These are phyloP conservation scores for Candoia aspera DNA, from an alignment of 2,113 vertebrate genomes.

Conservation along the genomic window DNA sequence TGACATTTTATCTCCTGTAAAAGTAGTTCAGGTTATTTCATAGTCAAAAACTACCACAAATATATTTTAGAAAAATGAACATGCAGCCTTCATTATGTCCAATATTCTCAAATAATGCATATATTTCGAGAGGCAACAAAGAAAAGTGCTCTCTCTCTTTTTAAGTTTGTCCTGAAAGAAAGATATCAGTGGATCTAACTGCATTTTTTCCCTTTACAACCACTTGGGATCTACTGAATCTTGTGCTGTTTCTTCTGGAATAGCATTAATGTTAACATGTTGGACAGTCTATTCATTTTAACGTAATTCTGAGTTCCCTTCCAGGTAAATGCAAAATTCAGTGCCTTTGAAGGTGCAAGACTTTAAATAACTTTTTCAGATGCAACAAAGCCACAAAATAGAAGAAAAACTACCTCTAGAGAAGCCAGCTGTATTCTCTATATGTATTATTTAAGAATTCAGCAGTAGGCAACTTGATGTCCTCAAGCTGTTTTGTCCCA, in stretches of 20 bases:
- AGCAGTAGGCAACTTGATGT: neutral
- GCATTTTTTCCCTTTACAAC: neutral
- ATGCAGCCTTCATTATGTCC: neutral
- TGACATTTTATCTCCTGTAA: neutral
- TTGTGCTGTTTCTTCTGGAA: neutral
- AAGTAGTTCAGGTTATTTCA: neutral
- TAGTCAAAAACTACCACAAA: neutral
- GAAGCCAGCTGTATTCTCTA: neutral
- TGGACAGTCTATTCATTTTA: neutral
- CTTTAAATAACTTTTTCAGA: neutral
- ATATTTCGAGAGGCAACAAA: neutral
- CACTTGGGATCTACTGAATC: neutral
- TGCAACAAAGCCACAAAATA: neutral
- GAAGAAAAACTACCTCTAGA: neutral
- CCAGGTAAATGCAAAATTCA: neutral
- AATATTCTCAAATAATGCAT: neutral
- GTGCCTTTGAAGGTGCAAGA: neutral
- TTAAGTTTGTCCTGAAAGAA: neutral
- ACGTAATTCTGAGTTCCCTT: neutral
- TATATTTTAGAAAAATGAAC: neutral
- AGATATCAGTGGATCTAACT: neutral
- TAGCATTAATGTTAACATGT: neutral
- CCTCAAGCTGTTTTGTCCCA: neutral
- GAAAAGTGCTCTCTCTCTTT: neutral
- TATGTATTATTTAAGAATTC: neutral